phyloP scores from a whole-genome alignment of 2,797 vertebrate genomes.

The Sebastiscus albofasciatus region DNA sequence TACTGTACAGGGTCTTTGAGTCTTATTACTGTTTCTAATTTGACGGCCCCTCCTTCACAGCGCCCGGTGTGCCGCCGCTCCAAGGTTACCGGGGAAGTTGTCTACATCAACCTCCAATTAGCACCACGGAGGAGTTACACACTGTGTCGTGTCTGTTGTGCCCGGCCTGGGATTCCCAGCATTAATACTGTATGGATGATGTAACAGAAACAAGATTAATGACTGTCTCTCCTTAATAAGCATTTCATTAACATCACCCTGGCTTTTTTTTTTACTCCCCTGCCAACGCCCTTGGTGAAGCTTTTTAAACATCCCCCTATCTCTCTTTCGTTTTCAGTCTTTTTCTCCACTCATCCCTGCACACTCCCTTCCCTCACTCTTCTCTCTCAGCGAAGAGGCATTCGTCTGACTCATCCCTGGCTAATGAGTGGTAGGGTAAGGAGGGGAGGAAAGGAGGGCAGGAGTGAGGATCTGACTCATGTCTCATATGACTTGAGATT shows the following conservation, averaged over 20 bases:
- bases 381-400: slow-evolving; percentile 51
- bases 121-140: slow-evolving; percentile 11
- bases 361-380: slow-evolving; percentile 21
- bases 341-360: slow-evolving; percentile 18
- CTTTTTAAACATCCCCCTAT: slow-evolving; percentile 16
- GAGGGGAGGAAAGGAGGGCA: slow-evolving; percentile 33
- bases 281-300: slow-evolving; percentile 5
- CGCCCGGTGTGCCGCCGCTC: slow-evolving; percentile 1
- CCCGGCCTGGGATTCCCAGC: slow-evolving; percentile 28
- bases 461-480: slow-evolving; percentile 64
- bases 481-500: slow-evolving; percentile 63
- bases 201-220: slow-evolving; percentile 47
- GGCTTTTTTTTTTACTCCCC: background rate
- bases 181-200: slow-evolving; percentile 34
- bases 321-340: background rate
- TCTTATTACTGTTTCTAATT: slow-evolving; percentile 17
- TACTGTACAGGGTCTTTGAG: background rate
- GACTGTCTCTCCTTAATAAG: slow-evolving; percentile 18
- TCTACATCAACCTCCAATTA: slow-evolving; percentile 57
- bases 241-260: slow-evolving; percentile 37
- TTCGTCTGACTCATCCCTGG: slow-evolving; percentile 70
- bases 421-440: slow-evolving; percentile 61
- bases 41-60: slow-evolving; percentile 13
- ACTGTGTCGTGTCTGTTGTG: slow-evolving; percentile 26
- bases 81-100: slow-evolving; percentile 50